Conservation (phyloP, 2,113 vertebrate genomes). For the Gorsachius goisagi region DNA sequence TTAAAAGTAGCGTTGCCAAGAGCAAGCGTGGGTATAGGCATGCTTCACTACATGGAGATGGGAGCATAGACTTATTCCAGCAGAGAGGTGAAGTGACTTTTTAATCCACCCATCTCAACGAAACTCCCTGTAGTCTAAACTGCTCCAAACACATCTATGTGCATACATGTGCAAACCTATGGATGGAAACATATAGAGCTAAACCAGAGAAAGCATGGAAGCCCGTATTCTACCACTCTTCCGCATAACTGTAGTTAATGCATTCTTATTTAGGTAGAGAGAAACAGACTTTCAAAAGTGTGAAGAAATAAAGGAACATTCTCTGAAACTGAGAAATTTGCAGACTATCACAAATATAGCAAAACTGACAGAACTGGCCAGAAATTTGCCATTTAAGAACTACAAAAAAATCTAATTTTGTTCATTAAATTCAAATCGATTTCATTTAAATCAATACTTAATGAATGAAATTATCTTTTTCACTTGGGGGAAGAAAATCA, state of each 20-base stretch:
- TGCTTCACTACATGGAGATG: accelerated
- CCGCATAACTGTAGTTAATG: neutral
- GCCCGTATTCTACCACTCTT: neutral
- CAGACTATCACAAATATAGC: neutral
- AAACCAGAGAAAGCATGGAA: neutral
- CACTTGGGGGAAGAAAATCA: neutral
- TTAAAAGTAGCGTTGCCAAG: neutral
- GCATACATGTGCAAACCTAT: neutral
- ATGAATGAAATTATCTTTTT: neutral
- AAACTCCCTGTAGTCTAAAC: neutral
- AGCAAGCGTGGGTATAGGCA: neutral
- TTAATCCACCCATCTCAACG: accelerated
- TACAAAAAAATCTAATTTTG: neutral
- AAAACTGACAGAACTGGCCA: neutral
- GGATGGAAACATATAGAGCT: neutral
- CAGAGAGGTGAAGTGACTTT: neutral
- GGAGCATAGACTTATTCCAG: neutral
- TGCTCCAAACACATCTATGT: neutral
- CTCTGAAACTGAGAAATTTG: neutral
- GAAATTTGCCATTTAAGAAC: neutral
- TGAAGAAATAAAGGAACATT: conserved; percentile 16
- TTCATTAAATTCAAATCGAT: neutral
- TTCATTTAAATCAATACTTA: neutral
- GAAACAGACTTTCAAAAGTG: neutral
- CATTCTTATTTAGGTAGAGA: neutral